Conservation (phyloP, 2,113 vertebrate genomes). For the Rattus norvegicus region DNA sequence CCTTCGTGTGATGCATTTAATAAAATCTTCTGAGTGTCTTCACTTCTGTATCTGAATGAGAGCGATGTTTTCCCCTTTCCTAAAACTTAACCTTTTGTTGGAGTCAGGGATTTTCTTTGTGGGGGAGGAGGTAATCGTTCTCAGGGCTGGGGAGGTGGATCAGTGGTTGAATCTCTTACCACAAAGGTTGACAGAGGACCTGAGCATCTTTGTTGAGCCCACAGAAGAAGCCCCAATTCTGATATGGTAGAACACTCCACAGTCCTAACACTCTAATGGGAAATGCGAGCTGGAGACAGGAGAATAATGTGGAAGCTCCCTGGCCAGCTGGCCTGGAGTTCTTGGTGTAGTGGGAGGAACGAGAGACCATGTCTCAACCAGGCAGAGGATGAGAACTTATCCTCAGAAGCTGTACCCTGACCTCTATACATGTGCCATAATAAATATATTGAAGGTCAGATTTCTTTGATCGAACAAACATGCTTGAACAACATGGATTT, state of each 20-base stretch:
- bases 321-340: neutral
- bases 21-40: neutral
- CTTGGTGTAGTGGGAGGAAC: neutral
- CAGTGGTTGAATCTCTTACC: neutral
- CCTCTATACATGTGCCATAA: neutral
- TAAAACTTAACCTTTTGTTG: neutral
- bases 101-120: neutral
- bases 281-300: no score
- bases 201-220: neutral
- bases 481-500: neutral
- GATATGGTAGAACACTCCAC: neutral
- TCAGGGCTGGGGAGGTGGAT: neutral
- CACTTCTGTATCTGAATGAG: constrained; percentile 32
- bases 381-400: neutral
- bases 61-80: constrained; percentile 8
- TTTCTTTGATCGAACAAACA: neutral
- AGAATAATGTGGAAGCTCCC: neutral
- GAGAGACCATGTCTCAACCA: neutral
- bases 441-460: neutral
- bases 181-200: neutral
- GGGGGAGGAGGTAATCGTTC: neutral
- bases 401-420: neutral
- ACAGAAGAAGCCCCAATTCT: neutral
- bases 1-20: neutral
- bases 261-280: neutral